Evolutionary conservation across 2,113 vertebrate genomes (phyloP).

Genomic region (Toxostoma redivivum): DNA sequence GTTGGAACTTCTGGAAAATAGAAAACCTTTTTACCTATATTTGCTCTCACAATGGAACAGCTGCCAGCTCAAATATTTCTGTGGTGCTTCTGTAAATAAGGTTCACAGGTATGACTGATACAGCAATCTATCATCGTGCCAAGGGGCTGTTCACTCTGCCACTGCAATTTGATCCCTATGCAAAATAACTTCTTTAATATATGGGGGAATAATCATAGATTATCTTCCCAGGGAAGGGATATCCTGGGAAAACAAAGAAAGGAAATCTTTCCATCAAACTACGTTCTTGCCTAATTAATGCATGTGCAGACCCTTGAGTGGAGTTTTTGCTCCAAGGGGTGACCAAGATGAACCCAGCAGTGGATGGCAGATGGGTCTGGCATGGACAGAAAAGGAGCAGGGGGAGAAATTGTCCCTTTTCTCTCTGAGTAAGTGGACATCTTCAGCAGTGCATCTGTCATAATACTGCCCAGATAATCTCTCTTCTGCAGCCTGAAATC

Average conservation of each 20-base stretch:
- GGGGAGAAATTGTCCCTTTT: neutral
- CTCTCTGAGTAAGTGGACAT: neutral
- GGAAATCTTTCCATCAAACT: neutral
- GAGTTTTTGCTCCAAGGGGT: rapidly evolving
- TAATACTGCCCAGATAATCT: neutral
- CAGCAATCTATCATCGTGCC: neutral
- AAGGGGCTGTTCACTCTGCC: neutral
- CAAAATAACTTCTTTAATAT: neutral
- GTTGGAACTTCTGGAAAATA: neutral
- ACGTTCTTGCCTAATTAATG: neutral
- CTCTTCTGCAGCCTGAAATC: neutral
- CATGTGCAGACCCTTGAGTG: rapidly evolving
- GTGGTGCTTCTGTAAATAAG: conserved; percentile 17
- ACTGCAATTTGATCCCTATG: neutral
- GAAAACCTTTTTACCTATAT: neutral
- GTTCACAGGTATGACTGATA: conserved; percentile 17
- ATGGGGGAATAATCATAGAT: neutral
- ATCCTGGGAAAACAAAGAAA: neutral
- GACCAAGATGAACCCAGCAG: neutral
- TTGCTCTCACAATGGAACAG: neutral
- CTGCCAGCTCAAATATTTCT: conserved; percentile 33
- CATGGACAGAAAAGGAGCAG: neutral
- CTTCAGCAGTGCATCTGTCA: neutral
- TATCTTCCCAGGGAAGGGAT: neutral
- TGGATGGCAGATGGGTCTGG: neutral